Conservation (phyloP, 2,888 invertebrate genomes). For the Sialis lutaria region DNA sequence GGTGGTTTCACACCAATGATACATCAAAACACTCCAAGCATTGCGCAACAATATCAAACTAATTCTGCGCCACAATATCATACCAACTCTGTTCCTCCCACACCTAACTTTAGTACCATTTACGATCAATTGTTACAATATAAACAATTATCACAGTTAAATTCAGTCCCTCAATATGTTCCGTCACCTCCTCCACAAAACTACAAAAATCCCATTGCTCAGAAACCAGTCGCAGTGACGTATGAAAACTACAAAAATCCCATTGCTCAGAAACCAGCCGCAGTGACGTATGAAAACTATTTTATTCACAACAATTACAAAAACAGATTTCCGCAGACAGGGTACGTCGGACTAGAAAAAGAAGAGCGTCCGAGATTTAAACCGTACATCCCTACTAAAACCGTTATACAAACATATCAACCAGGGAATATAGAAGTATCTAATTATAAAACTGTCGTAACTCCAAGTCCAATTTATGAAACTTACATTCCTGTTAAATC, state of each 20-base stretch:
- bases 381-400: background rate
- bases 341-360: background rate
- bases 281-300: background rate
- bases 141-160: conserved; percentile 17
- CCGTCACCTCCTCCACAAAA: background rate
- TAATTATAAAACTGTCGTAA: background rate
- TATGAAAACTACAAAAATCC: background rate
- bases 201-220: background rate
- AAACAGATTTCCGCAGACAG: background rate
- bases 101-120: conserved; percentile 20
- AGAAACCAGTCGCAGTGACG: background rate
- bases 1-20: conserved; percentile 33
- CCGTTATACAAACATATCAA: background rate
- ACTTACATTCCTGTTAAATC: too few relatives aligned
- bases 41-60: conserved; percentile 1
- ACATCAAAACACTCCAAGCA: conserved; percentile 9
- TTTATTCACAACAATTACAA: background rate
- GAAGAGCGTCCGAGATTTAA: background rate
- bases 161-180: background rate
- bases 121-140: conserved; percentile 24
- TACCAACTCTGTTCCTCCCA: conserved; percentile 9
- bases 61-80: conserved; percentile 5
- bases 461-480: conserved; percentile 3
- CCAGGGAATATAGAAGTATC: background rate
- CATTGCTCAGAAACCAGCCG: background rate